A percentile compares a stretch with the other conserved stretches of the same genome.
These are phyloP conservation scores for Crenichthys baileyi DNA, from an alignment of 2,797 vertebrate species.

Conservation along the genomic window DNA sequence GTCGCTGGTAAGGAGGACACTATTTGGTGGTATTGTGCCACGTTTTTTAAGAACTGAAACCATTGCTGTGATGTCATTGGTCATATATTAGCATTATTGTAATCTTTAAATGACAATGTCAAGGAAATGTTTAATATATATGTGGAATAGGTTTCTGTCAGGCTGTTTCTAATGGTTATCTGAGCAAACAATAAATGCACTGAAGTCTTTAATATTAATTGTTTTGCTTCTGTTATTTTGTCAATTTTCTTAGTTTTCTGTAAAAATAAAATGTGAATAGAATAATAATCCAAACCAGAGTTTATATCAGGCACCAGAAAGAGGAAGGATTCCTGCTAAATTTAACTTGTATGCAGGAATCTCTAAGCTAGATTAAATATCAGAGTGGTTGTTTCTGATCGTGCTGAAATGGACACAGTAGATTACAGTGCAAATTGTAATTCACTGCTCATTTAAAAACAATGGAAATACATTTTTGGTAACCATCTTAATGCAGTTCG, in stretches of 20 bases:
- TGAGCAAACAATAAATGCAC: constrained; percentile 78
- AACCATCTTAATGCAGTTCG: no score
- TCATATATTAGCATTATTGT: constrained; percentile 61
- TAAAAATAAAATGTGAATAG: neutral
- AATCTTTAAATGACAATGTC: constrained; percentile 45
- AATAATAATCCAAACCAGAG: constrained; percentile 1
- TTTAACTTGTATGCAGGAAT: constrained; percentile 49
- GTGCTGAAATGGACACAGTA: constrained; percentile 21
- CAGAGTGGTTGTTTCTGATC: constrained; percentile 9
- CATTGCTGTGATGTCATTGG: constrained; percentile 41
- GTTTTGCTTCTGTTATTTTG: neutral
- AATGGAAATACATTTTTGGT: no score
- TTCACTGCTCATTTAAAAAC: no score
- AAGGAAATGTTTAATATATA: constrained; percentile 70
- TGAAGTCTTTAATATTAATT: constrained; percentile 56
- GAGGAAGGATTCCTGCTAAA: constrained; percentile 47
- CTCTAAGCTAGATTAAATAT: constrained; percentile 33
- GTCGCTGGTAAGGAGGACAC: constrained; percentile 38
- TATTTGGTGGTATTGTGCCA: constrained; percentile 29
- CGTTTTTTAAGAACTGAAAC: constrained; percentile 58
- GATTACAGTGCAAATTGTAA: no score
- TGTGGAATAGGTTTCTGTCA: constrained; percentile 60
- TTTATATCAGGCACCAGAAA: constrained; percentile 30
- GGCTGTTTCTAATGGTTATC: constrained; percentile 69
- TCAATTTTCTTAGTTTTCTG: neutral